Base-by-base conservation (phyloP, 2,888 invertebrate genomes). In the Drosophila ustulata region DNA sequence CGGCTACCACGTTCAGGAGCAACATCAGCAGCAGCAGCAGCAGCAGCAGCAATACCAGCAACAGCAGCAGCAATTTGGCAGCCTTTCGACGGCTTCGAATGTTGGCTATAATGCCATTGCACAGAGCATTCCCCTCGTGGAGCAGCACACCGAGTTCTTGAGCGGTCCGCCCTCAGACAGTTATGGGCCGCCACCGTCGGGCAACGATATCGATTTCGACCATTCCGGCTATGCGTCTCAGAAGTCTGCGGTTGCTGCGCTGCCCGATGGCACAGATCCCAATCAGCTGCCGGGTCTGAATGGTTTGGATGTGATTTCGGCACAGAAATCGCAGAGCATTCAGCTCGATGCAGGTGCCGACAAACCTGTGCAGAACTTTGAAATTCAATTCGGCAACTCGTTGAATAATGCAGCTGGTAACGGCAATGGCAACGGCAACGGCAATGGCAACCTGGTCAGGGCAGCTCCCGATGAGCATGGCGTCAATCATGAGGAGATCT, bases 401-500 rank as follows among this genome's bases (percentile, higher is more conserved):
- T 55, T 80, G 18, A 78, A 57, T 32, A 56, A 51, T 75, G 67
- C 69, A 2, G 75, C 50, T 26, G 51, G 26, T 5, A 43, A 30
- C 23, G 43, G 9, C 4, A 37, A 37, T n/a, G 34, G 37, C n/a
- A 50, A 50, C 4, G n/a, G 23, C 1, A 30, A 3, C 23, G 65
- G 8, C 5, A 37, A n/a, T 7, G 6, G 30, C n/a, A 18, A 18
- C 18, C 18, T 18, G 18, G 18, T 18, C 18, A 18, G 18, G 1
- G 4, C n/a, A n/a, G n/a, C 37, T 37, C 13, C 0, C 26, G 39
- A 2, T n/a, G 78, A 83, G 0, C 66, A 80, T n/a, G 66, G 68
- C 8, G 94, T 96, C 55, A 92, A 93, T 9, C 97, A 97, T 81
- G 95, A 96, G 11, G 96, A 96, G 90, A 93, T 97, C 0, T 91